Conservation (phyloP, 2,888 invertebrate species). For the Spodoptera littoralis region DNA sequence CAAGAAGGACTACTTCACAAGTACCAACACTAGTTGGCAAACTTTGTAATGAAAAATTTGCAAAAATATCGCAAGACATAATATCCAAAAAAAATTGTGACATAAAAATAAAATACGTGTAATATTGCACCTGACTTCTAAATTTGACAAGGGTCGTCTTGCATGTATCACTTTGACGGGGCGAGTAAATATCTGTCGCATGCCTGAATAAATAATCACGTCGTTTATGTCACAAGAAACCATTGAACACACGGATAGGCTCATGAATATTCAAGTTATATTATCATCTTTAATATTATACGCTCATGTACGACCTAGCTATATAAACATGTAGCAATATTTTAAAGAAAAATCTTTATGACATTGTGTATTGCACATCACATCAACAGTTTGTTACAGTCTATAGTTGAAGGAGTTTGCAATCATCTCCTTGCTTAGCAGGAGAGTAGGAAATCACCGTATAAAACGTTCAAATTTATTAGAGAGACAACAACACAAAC, state of each 20-base stretch:
- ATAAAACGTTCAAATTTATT: too few relatives aligned
- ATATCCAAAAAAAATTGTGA: constrained; percentile 64
- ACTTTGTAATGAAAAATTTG: constrained; percentile 35
- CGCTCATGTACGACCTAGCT: constrained; percentile 20
- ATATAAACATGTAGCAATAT: constrained; percentile 4
- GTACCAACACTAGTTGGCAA: too few relatives aligned
- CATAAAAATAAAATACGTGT: constrained; percentile 72
- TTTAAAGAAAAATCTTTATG: constrained; percentile 7
- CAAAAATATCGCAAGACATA: constrained; percentile 36
- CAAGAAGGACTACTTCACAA: too few relatives aligned
- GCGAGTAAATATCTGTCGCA: constrained; percentile 82
- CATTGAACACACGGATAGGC: constrained; percentile 67
- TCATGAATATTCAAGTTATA: constrained; percentile 67
- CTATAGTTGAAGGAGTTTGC: too few relatives aligned
- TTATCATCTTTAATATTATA: constrained; percentile 60
- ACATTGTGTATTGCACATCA: not conserved
- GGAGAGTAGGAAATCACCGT: too few relatives aligned
- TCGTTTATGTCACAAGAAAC: constrained; percentile 72
- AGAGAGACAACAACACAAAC: too few relatives aligned
- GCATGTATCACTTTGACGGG: constrained; percentile 85
- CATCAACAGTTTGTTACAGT: too few relatives aligned
- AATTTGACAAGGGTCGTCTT: constrained; percentile 84
- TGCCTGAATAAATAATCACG: constrained; percentile 82
- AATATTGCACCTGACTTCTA: constrained; percentile 82
- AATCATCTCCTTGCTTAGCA: too few relatives aligned